Evolutionary conservation across 2,888 invertebrate species (phyloP).

Genomic region (Oxycera nigricornis): DNA sequence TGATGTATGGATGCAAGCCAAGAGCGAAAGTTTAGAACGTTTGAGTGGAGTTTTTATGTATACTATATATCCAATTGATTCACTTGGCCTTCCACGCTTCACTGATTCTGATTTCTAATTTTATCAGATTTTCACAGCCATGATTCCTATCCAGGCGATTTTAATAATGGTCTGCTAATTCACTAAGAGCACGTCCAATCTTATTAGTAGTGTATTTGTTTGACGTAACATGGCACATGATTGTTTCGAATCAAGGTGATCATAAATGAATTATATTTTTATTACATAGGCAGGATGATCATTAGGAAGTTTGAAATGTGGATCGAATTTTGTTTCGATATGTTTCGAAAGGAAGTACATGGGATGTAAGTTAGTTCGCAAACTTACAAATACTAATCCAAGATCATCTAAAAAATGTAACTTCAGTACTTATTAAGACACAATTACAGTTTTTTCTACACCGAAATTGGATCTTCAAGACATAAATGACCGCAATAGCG

Average conservation of each 20-base stretch:
- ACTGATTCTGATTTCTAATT: conserved; percentile 30
- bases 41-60: background rate
- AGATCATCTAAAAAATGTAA: too few relatives aligned
- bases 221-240: too few relatives aligned
- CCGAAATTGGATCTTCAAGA: too few relatives aligned
- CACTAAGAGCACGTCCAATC: background rate
- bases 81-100: conserved; percentile 28
- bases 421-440: too few relatives aligned
- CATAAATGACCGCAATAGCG: too few relatives aligned
- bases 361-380: too few relatives aligned
- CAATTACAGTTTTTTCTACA: background rate
- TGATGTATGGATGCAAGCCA: background rate
- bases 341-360: too few relatives aligned
- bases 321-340: too few relatives aligned
- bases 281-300: background rate
- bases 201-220: background rate
- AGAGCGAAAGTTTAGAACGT: background rate
- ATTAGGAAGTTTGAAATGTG: too few relatives aligned
- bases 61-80: background rate
- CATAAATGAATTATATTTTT: background rate
- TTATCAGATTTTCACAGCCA: conserved; percentile 19
- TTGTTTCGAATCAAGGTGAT: background rate
- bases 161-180: background rate
- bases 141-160: conserved; percentile 11
- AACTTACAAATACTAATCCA: too few relatives aligned